Percentiles rank a stretch among this genome's conserved stretches.
phyloP scores from a whole-genome alignment of 2,888 invertebrate species.

The Stenodema calcarata region DNA sequence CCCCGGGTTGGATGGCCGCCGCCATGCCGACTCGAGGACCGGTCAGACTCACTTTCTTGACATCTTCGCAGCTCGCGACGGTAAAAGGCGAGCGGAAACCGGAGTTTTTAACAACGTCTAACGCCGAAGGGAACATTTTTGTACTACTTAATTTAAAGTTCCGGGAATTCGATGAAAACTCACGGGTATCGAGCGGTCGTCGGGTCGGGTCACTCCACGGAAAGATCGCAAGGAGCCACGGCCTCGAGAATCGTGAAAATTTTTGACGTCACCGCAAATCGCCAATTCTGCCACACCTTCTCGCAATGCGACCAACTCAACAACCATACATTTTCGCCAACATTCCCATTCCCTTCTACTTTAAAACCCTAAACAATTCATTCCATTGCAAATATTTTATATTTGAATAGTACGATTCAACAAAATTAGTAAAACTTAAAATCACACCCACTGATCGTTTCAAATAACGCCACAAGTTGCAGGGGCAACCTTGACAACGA shows the following conservation, averaged over 20 bases:
- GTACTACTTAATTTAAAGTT: not conserved
- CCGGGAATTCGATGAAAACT: not conserved
- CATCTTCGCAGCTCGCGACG: slow-evolving; percentile 37
- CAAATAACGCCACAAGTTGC: not conserved
- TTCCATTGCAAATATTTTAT: not conserved
- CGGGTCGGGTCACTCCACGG: not conserved
- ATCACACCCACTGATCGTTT: not conserved
- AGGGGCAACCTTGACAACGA: not conserved
- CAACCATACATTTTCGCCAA: not conserved
- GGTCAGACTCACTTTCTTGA: slow-evolving; percentile 21
- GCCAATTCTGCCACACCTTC: not conserved
- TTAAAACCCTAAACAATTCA: not conserved
- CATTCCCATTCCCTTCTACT: not conserved
- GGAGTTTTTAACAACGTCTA: slow-evolving; percentile 42
- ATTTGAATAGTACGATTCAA: not conserved
- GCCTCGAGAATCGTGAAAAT: not conserved
- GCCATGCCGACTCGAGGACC: slow-evolving; percentile 62
- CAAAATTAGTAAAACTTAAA: not conserved
- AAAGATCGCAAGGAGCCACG: not conserved
- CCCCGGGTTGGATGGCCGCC: slow-evolving; percentile 61
- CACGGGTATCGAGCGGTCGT: not conserved
- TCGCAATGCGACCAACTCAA: not conserved
- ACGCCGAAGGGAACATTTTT: slow-evolving; percentile 8
- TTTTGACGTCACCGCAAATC: not conserved
- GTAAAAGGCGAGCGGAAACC: slow-evolving; percentile 33